phyloP scores from a whole-genome alignment of 2,888 invertebrate genomes.

The Zygothrica quintamaculata region DNA sequence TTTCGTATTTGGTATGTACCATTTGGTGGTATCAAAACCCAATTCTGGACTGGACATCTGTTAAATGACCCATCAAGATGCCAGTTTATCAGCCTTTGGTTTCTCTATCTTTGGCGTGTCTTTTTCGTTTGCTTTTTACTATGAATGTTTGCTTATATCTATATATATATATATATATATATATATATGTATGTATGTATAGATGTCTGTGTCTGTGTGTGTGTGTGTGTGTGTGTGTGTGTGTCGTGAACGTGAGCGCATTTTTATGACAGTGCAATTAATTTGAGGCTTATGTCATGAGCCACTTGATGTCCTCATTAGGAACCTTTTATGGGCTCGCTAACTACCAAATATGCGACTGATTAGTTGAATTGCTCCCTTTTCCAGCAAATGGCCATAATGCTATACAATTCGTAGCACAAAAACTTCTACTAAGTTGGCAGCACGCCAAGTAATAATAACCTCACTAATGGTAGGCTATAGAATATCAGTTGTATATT shows the following conservation, averaged over 20 bases:
- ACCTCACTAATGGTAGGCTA: no score
- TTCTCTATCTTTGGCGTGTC: neutral
- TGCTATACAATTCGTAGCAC: neutral
- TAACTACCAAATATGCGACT: slow-evolving; percentile 77
- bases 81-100: slow-evolving; percentile 13
- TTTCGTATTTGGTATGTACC: neutral
- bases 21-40: neutral
- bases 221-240: slow-evolving; percentile 4
- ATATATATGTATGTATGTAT: neutral
- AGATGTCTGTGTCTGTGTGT: slow-evolving; percentile 2
- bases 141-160: neutral
- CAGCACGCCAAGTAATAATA: neutral
- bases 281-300: slow-evolving; percentile 77
- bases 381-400: neutral
- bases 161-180: neutral
- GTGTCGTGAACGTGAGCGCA: slow-evolving; percentile 58
- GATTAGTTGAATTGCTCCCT: slow-evolving; percentile 58
- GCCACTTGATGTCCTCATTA: slow-evolving; percentile 80
- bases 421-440: no score
- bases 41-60: slow-evolving; percentile 9
- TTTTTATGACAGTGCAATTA: slow-evolving; percentile 81
- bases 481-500: no score
- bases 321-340: slow-evolving; percentile 69
- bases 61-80: slow-evolving; percentile 41
- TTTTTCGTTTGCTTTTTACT: neutral